Conservation (phyloP, 2,113 vertebrate species). For the Pomatostomus ruficeps region DNA sequence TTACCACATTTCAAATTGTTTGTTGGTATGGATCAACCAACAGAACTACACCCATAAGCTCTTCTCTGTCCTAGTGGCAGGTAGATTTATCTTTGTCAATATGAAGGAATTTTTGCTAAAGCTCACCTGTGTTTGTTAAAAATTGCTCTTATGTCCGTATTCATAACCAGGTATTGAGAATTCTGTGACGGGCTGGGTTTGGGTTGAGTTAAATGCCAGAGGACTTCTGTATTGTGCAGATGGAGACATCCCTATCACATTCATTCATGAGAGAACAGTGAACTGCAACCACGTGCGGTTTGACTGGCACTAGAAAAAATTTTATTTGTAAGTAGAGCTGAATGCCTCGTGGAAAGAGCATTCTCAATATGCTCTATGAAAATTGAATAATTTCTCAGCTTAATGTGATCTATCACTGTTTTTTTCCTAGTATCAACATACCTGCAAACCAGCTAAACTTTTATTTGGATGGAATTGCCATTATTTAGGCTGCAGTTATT, state of each 20-base stretch:
- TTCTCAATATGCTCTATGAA: not conserved
- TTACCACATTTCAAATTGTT: not conserved
- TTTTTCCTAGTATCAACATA: not conserved
- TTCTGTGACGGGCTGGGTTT: not conserved
- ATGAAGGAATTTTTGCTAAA: not conserved
- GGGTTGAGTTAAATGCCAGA: not conserved
- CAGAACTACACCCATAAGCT: not conserved
- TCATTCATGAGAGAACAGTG: not conserved
- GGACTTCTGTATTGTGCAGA: not conserved
- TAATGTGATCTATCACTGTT: not conserved
- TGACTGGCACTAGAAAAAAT: not conserved
- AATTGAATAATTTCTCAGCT: not conserved
- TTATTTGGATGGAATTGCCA: not conserved
- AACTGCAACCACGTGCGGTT: not conserved
- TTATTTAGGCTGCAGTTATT: not conserved
- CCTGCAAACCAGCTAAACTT: not conserved
- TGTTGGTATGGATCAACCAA: not conserved
- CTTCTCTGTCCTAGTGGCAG: not conserved
- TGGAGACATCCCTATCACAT: not conserved
- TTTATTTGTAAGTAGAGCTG: not conserved
- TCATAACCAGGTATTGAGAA: not conserved
- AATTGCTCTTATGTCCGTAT: not conserved
- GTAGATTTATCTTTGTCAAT: not conserved
- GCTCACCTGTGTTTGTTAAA: not conserved
- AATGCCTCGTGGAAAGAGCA: not conserved